Conservation (phyloP, 35 echinoderm and acorn worm genomes). For the Holothuria glaberrima region DNA sequence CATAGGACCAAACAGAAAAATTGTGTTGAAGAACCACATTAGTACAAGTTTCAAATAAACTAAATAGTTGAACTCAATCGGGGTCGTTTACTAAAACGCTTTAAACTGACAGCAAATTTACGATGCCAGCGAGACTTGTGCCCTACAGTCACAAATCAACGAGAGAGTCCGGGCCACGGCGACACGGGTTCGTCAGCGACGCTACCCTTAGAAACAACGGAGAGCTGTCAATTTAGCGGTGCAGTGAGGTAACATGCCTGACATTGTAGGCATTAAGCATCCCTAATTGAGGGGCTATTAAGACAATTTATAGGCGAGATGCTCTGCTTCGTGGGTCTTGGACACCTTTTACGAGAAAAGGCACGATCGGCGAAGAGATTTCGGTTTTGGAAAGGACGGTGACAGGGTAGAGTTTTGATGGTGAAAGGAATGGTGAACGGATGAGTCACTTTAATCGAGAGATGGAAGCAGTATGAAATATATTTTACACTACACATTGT, state of each 20-base stretch:
- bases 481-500: no score
- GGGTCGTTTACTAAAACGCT: slow-evolving; percentile 43
- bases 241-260: not conserved
- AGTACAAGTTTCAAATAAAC: slow-evolving; percentile 48
- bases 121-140: not conserved
- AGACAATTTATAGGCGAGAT: slow-evolving; percentile 32
- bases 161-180: not conserved
- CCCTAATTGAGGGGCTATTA: slow-evolving; percentile 49
- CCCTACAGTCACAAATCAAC: slow-evolving; percentile 26
- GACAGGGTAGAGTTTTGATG: not conserved
- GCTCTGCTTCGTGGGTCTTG: not conserved
- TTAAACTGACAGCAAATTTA: slow-evolving; percentile 41
- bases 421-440: not conserved
- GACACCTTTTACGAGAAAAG: slow-evolving; percentile 17
- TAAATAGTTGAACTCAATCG: slow-evolving; percentile 21
- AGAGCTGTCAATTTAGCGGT: slow-evolving; percentile 14
- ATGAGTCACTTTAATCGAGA: not conserved
- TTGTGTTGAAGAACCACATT: not conserved
- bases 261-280: slow-evolving; percentile 8
- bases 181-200: not conserved
- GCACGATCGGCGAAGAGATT: slow-evolving; percentile 22
- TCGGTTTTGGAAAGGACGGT: slow-evolving; percentile 5
- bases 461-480: no score
- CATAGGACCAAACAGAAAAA: no score
- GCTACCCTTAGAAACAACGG: not conserved